phyloP scores from a whole-genome alignment of 2,888 invertebrate species.

The Papilio demoleus region DNA sequence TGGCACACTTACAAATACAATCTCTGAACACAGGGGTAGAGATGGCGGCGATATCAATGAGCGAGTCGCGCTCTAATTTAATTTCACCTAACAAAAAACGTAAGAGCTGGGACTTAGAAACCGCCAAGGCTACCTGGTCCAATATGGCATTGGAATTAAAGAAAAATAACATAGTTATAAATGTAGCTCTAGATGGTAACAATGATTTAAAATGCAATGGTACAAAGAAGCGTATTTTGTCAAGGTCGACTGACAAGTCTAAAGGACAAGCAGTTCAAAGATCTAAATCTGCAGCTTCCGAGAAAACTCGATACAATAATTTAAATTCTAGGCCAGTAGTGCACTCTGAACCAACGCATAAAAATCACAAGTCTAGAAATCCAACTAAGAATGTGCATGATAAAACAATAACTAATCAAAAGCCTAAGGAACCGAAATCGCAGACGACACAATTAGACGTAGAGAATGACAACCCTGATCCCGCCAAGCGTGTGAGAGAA shows the following conservation, averaged over 20 bases:
- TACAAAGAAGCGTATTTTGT: conserved; percentile 34
- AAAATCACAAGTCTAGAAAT: conserved; percentile 52
- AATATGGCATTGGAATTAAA: conserved; percentile 76
- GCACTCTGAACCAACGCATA: conserved; percentile 60
- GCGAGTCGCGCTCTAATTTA: conserved; percentile 73
- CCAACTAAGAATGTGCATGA: conserved; percentile 54
- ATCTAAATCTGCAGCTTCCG: conserved; percentile 52
- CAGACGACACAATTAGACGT: conserved; percentile 48
- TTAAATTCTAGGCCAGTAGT: conserved; percentile 50
- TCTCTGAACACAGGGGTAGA: conserved; percentile 75
- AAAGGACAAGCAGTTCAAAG: conserved; percentile 49
- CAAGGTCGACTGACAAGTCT: conserved; percentile 48
- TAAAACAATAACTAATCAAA: conserved; percentile 49
- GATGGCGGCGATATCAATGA: conserved; percentile 79
- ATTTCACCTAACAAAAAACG: conserved; percentile 66
- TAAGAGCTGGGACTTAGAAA: conserved; percentile 76
- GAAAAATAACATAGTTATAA: conserved; percentile 46
- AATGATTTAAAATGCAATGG: conserved; percentile 36
- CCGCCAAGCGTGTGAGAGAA: conserved; percentile 68
- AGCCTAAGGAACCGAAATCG: conserved; percentile 23
- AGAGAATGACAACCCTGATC: conserved; percentile 60
- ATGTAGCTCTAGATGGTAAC: conserved; percentile 28
- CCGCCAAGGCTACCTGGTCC: conserved; percentile 80
- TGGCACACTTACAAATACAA: conserved; percentile 85
- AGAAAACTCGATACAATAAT: conserved; percentile 51